Evolutionary conservation across 2,888 invertebrate genomes (phyloP).

Genomic region (Callosobruchus maculatus): DNA sequence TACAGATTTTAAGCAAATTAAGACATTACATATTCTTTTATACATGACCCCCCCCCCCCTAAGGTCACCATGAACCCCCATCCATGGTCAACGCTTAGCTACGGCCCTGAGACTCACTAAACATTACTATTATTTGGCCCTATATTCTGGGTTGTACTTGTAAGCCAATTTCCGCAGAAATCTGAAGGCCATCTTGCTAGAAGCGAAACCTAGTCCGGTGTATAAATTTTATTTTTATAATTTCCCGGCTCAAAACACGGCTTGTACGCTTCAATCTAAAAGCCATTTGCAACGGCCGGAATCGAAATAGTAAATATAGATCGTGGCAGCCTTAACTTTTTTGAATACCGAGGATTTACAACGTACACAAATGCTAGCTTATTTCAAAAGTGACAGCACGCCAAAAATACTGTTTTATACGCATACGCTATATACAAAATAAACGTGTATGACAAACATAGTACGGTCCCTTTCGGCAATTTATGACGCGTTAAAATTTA

Average conservation of each 20-base stretch:
- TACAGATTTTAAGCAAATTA: no score
- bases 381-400: slow-evolving; percentile 39
- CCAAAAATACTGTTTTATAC: slow-evolving; percentile 36
- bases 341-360: slow-evolving; percentile 37
- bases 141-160: neutral
- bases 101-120: no score
- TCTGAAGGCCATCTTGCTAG: neutral
- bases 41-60: no score
- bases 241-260: neutral
- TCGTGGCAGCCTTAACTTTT: slow-evolving; percentile 24
- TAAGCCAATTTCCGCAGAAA: neutral
- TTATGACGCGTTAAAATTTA: no score
- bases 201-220: neutral
- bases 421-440: slow-evolving; percentile 29
- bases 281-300: neutral
- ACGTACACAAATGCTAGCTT: slow-evolving; percentile 38
- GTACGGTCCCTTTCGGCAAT: slow-evolving; percentile 3
- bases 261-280: neutral
- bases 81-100: no score
- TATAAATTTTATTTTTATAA: neutral
- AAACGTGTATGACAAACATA: slow-evolving; percentile 23
- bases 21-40: no score
- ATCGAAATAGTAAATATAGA: slow-evolving; percentile 30
- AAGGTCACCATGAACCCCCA: no score
- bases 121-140: no score